These are phyloP conservation scores for Sminthurinus aureus DNA, from an alignment of 2,888 invertebrate species.

Conservation along the genomic window DNA sequence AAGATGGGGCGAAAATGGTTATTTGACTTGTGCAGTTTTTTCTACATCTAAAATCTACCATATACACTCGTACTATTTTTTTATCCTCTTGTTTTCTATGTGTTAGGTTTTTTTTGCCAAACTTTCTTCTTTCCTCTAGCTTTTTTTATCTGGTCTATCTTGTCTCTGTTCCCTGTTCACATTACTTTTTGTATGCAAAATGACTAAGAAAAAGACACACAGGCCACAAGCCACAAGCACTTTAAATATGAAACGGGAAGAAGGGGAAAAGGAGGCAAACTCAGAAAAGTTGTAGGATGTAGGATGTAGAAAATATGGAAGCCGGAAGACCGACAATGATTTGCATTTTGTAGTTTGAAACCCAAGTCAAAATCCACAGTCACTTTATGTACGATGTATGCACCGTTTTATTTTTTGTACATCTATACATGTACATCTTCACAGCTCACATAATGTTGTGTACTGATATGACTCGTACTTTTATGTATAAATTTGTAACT, in stretches of 20 bases:
- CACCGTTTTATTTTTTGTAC: too few relatives aligned
- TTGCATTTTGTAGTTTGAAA: background rate
- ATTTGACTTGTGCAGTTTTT: background rate
- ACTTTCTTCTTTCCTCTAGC: background rate
- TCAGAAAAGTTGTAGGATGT: background rate
- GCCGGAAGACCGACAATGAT: constrained; percentile 1
- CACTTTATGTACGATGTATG: too few relatives aligned
- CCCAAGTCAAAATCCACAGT: background rate
- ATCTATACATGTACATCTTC: too few relatives aligned
- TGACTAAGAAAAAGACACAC: background rate
- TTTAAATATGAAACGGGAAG: background rate
- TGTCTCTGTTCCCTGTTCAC: background rate
- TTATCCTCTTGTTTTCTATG: background rate
- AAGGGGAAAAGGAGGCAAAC: background rate
- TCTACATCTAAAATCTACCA: background rate
- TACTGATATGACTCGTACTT: too few relatives aligned
- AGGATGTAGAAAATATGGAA: background rate
- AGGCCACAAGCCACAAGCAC: background rate
- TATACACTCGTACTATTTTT: background rate
- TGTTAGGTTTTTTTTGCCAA: background rate
- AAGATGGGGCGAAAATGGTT: background rate
- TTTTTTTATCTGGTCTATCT: background rate
- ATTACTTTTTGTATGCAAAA: background rate
- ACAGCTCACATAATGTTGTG: too few relatives aligned
- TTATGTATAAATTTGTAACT: too few relatives aligned